Percentiles rank a stretch among this genome's conserved stretches.
phyloP scores from a whole-genome alignment of 2,113 vertebrate species.

The Aplodontia rufa region DNA sequence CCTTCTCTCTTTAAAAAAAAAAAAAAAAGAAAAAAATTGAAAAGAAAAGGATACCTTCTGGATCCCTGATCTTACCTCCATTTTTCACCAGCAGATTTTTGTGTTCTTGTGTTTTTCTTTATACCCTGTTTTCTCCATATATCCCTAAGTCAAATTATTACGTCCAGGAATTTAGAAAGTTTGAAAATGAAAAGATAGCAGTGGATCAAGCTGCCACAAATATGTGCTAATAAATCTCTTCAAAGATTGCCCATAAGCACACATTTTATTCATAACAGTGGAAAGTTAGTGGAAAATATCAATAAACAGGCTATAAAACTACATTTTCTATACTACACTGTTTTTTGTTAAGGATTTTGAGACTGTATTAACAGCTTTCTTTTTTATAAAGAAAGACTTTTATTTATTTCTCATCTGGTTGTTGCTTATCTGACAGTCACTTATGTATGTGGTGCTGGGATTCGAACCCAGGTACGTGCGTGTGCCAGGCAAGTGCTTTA shows the following conservation, averaged over 20 bases:
- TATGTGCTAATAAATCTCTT: not conserved
- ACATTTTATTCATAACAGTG: not conserved
- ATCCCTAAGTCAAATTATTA: not conserved
- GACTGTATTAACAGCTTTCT: not conserved
- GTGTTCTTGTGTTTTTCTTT: constrained; percentile 1
- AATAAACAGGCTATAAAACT: not conserved
- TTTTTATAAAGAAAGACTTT: too few relatives aligned
- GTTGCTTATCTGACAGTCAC: too few relatives aligned
- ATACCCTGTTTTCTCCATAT: not conserved
- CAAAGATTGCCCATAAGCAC: not conserved
- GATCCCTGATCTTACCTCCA: not conserved
- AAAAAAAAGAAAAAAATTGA: too few relatives aligned
- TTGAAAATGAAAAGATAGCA: not conserved
- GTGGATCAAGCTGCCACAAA: not conserved
- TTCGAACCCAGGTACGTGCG: too few relatives aligned
- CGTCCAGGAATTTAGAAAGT: not conserved
- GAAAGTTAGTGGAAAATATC: not conserved
- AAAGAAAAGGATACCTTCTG: too few relatives aligned
- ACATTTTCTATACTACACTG: not conserved
- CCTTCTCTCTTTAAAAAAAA: too few relatives aligned
- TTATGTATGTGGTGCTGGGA: too few relatives aligned
- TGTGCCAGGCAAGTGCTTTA: too few relatives aligned
- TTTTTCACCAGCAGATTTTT: not conserved
- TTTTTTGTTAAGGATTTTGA: constrained; percentile 29
- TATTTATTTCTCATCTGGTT: too few relatives aligned